Evolutionary conservation across 2,113 vertebrate genomes (phyloP).

Genomic region (Tragelaphus strepsiceros): DNA sequence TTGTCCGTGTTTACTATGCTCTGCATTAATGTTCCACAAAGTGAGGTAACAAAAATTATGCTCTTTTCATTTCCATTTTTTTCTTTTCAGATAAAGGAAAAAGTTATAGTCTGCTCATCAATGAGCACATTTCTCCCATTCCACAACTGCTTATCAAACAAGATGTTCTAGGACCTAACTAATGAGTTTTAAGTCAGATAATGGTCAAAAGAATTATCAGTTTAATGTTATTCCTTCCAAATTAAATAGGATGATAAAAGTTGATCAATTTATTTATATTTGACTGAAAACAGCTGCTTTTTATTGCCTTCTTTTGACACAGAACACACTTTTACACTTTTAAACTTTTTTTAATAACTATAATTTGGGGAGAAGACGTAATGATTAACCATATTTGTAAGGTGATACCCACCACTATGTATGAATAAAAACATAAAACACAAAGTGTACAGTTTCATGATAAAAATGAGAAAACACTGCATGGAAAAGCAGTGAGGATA

Average conservation of each 20-base stretch:
- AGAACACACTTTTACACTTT: background rate
- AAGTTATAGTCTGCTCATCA: background rate
- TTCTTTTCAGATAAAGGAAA: background rate
- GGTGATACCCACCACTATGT: background rate
- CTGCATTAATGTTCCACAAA: conserved; percentile 12
- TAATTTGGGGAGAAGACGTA: background rate
- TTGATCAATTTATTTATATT: conserved; percentile 47
- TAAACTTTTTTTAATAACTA: conserved; percentile 23
- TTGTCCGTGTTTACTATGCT: background rate
- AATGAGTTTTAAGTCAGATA: background rate
- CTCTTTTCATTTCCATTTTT: conserved; percentile 22
- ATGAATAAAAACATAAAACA: conserved; percentile 25
- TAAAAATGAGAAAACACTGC: background rate
- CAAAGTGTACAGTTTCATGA: background rate
- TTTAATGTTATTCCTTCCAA: conserved; percentile 21
- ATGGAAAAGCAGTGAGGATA: background rate
- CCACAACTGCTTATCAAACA: background rate
- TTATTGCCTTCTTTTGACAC: background rate
- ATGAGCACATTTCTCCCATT: background rate
- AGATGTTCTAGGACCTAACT: background rate
- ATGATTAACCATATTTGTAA: background rate
- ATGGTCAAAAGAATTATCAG: conserved; percentile 1
- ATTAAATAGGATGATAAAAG: conserved; percentile 39
- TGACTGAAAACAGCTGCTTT: conserved; percentile 52
- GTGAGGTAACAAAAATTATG: background rate